Base-by-base conservation (phyloP, 1,140 invertebrate genomes). In the Mycetomoellerius zeteki region DNA sequence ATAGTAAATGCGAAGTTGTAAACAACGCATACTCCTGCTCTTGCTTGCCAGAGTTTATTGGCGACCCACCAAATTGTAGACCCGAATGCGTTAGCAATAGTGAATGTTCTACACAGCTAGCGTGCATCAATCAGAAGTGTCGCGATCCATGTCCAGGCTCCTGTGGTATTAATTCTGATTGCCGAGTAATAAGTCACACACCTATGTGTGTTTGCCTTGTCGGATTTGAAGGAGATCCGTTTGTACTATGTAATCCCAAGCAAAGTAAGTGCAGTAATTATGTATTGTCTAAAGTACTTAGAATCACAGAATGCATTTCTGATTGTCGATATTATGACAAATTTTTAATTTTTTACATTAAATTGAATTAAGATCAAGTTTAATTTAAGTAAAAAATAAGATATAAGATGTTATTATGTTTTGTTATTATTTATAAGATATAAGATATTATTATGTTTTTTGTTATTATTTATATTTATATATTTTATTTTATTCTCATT, bases 141-240 rank as follows among this genome's bases (percentile, higher is more conserved):
- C 92, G 90, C 54, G 96, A 97, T 88, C 96, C 96, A 52, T 97
- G 96, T 88, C 94, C 93, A 19, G 94, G 94, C 16, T 94, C 95
- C 65, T 97, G 96, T 90, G 96, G 96, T 8, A 72, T 91, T 1
- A 96, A 96, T 80, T 96, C 97, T 19, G 96, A 97, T 78, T 98
- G 97, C 91, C 95, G 96, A 75, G 97, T 97, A 10, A 94, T 97
- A 47, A 97, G 97, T 92, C 96, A 97, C 71, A 94, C 94, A 1
- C 93, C 96, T 3, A 95, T 95, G 81, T 97, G 97, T 92, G 96
- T 96, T 91, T 98, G 98, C 92, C 95, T 96, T 27, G 90, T 95
- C 75, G 96, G 96, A 80, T 97, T 96, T 93, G 96, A 96, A 82
- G 97, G 98, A 54, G 97, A 98, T 96, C 97, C 98, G 56, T 98